phyloP scores from a whole-genome alignment of 2,797 vertebrate species.

The Siniperca obscura region DNA sequence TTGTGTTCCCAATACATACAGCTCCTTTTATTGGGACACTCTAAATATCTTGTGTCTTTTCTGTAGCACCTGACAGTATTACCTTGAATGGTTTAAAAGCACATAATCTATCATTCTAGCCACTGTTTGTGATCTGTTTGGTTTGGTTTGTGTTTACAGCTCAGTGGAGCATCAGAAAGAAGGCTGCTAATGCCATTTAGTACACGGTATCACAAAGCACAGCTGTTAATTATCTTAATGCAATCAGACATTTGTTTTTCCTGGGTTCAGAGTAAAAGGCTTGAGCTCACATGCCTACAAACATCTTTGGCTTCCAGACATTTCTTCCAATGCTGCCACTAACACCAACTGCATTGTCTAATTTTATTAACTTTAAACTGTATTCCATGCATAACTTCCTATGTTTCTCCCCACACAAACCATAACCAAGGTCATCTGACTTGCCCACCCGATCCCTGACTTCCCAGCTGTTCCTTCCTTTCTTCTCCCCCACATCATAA shows the following conservation, averaged over 20 bases:
- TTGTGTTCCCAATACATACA: constrained; percentile 15
- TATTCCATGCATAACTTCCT: constrained; percentile 2
- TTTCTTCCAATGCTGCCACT: background rate
- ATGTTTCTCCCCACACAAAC: background rate
- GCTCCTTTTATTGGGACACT: constrained; percentile 23
- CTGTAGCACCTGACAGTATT: constrained; percentile 17
- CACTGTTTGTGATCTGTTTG: constrained; percentile 21
- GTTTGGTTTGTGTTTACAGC: constrained; percentile 25
- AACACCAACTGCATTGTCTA: background rate
- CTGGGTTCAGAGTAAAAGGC: constrained; percentile 7
- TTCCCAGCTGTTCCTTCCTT: background rate
- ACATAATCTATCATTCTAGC: constrained; percentile 31
- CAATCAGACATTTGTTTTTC: constrained; percentile 60
- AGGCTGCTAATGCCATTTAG: constrained; percentile 38
- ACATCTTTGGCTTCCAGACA: constrained; percentile 1
- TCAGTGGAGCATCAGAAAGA: constrained; percentile 27
- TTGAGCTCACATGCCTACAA: constrained; percentile 18
- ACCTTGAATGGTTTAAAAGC: constrained; percentile 22
- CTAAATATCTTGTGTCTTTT: constrained; percentile 19
- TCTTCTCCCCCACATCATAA: constrained; percentile 1
- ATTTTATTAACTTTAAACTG: constrained; percentile 29
- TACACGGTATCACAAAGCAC: constrained; percentile 35
- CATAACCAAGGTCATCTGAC: background rate
- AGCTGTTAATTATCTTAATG: constrained; percentile 60
- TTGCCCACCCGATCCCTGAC: background rate